phyloP scores from a whole-genome alignment of 2,888 invertebrate species.

The Tiliacea aurago region DNA sequence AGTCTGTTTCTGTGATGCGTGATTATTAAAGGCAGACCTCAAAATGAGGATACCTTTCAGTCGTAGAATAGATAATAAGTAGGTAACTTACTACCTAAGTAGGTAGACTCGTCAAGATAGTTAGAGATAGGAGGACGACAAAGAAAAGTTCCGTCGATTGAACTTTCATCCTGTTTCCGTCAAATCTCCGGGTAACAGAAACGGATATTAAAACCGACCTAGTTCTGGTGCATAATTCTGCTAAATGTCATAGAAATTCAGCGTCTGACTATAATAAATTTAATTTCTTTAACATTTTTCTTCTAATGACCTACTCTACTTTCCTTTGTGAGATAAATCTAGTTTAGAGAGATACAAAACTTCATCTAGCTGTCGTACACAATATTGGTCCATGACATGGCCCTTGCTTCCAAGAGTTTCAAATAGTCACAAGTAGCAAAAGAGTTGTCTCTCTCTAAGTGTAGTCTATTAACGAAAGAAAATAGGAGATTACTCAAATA shows the following conservation, averaged over 20 bases:
- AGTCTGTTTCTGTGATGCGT: background rate
- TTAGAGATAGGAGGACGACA: background rate
- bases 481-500: background rate
- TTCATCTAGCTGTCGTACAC: background rate
- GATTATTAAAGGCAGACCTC: background rate
- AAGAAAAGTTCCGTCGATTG: conserved; percentile 5
- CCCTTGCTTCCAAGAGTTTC: background rate
- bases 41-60: background rate
- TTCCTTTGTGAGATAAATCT: background rate
- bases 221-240: conserved; percentile 24
- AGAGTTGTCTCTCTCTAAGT: too few species aligned
- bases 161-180: conserved; percentile 32
- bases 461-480: background rate
- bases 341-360: background rate
- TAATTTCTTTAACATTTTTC: background rate
- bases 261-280: background rate
- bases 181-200: conserved; percentile 55
- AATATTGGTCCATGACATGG: background rate
- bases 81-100: background rate
- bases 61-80: background rate
- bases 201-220: conserved; percentile 48
- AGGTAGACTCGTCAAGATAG: conserved; percentile 1
- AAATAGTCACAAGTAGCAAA: background rate
- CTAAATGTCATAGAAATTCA: conserved; percentile 18
- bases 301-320: background rate